Evolutionary conservation across 2,797 vertebrate species (phyloP).

Genomic region (Amblyraja radiata): DNA sequence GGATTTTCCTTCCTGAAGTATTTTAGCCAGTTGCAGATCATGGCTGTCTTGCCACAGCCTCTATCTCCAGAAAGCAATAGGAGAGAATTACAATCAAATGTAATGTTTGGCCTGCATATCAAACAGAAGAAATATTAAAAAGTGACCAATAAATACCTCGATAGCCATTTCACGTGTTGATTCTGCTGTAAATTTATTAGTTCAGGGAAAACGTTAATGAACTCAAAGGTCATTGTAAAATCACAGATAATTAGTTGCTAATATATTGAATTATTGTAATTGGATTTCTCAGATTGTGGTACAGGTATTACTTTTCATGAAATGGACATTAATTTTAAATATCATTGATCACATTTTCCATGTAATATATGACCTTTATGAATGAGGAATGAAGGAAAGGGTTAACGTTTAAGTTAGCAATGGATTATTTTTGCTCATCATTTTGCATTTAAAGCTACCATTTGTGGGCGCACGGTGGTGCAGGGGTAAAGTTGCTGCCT

Average conservation of each 20-base stretch:
- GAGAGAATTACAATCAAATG: constrained; percentile 44
- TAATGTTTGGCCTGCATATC: constrained; percentile 41
- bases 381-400: not conserved
- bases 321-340: not conserved
- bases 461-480: not conserved
- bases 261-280: not conserved
- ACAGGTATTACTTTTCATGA: not conserved
- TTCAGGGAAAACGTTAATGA: not conserved
- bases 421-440: not conserved
- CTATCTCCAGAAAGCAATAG: constrained; percentile 51
- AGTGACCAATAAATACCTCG: not conserved
- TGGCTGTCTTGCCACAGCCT: constrained; percentile 53
- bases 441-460: not conserved
- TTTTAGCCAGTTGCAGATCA: constrained; percentile 49
- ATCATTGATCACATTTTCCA: not conserved
- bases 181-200: not conserved
- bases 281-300: not conserved
- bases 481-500: too few species aligned
- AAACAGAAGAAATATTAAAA: constrained; percentile 32
- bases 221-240: not conserved
- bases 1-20: constrained; percentile 45
- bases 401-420: not conserved
- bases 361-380: not conserved
- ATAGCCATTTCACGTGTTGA: not conserved
- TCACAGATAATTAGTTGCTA: not conserved